Conservation (phyloP, 2,797 vertebrate species). For the Lacerta agilis region DNA sequence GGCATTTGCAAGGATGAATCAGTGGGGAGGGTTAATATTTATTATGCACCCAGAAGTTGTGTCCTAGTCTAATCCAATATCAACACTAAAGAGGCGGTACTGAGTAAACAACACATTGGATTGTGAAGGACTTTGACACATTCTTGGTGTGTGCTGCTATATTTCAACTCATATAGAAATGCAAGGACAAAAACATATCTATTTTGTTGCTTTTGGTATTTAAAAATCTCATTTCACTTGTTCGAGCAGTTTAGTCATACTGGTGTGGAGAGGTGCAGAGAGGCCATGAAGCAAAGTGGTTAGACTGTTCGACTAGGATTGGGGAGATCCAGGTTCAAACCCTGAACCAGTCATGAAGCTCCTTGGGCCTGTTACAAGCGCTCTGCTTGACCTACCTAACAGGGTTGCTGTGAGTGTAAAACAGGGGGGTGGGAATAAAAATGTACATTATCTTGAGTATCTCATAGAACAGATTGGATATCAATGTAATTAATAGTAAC, state of each 20-base stretch:
- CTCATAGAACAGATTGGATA: not conserved
- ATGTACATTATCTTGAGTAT: not conserved
- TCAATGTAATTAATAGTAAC: not conserved
- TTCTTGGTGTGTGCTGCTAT: not conserved
- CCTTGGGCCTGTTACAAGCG: no score
- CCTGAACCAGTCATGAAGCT: no score
- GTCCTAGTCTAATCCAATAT: not conserved
- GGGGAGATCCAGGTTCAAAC: no score
- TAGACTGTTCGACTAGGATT: no score
- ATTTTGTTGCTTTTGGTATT: not conserved
- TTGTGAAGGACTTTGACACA: constrained; percentile 9
- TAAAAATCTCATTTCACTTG: not conserved
- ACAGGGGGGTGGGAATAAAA: no score
- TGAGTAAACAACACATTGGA: rapidly evolving
- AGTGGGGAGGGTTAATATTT: not conserved
- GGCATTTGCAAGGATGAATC: not conserved
- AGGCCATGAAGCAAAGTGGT: not conserved
- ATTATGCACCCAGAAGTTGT: not conserved
- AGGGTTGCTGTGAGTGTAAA: not conserved
- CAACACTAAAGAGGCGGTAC: not conserved
- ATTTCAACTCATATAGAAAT: not conserved
- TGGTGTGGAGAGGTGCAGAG: not conserved
- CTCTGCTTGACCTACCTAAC: no score
- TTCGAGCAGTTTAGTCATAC: not conserved
- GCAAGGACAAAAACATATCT: not conserved